These are phyloP conservation scores for Dromas ardeola DNA, from an alignment of 2,113 vertebrate genomes.

Conservation along the genomic window DNA sequence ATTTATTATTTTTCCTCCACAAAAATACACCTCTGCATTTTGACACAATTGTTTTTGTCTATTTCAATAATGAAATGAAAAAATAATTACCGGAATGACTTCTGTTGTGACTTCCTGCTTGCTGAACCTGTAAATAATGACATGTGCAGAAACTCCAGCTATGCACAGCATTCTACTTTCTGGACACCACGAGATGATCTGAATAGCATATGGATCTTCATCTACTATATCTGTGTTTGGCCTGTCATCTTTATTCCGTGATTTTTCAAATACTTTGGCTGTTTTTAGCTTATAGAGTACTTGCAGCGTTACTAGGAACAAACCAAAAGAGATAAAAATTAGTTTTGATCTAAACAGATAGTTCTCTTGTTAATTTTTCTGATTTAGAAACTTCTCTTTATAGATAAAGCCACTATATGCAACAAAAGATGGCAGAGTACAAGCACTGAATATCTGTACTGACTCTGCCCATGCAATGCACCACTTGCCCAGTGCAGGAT, in stretches of 20 bases:
- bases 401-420: background rate
- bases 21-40: background rate
- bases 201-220: slow-evolving; percentile 97
- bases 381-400: background rate
- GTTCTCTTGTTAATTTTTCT: background rate
- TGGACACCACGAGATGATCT: slow-evolving; percentile 97
- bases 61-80: background rate
- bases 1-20: background rate
- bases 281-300: slow-evolving; percentile 98
- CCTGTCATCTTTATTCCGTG: slow-evolving; percentile 91
- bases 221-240: slow-evolving; percentile 90
- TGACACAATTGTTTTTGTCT: background rate
- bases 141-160: slow-evolving; percentile 94
- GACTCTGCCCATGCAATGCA: background rate
- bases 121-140: slow-evolving; percentile 97
- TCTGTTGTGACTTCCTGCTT: slow-evolving; percentile 94
- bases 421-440: background rate
- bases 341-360: background rate
- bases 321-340: slow-evolving; percentile 18
- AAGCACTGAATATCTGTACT: background rate
- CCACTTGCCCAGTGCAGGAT: background rate
- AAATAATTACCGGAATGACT: slow-evolving; percentile 87
- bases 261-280: slow-evolving; percentile 98
- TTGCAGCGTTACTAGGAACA: slow-evolving; percentile 91
- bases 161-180: slow-evolving; percentile 95